phyloP scores from a whole-genome alignment of 2,888 invertebrate species.

The Catonia carolina region DNA sequence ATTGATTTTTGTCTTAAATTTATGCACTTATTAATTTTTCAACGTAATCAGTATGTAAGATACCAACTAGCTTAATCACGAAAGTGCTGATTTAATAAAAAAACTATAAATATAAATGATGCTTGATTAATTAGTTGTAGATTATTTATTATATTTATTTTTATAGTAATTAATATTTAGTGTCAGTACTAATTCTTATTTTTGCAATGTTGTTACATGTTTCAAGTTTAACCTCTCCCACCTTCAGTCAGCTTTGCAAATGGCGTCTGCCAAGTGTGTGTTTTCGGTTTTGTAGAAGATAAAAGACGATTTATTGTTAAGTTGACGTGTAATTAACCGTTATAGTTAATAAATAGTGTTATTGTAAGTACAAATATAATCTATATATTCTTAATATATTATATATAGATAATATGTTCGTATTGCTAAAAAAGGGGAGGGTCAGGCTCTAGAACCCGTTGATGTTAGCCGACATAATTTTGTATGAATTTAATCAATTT shows the following conservation, averaged over 20 bases:
- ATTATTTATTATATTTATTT: no score
- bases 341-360: no score
- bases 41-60: no score
- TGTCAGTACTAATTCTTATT: no score
- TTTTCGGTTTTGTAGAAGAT: conserved; percentile 1
- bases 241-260: conserved; percentile 20
- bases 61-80: no score
- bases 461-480: not conserved
- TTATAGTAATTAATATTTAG: no score
- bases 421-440: not conserved
- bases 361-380: not conserved
- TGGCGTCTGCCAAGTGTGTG: conserved; percentile 26
- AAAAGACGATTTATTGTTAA: not conserved
- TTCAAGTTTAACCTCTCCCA: conserved; percentile 10
- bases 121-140: no score
- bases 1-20: no score
- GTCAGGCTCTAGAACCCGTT: conserved; percentile 4
- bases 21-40: no score
- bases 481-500: no score
- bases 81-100: no score
- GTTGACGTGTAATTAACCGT: not conserved
- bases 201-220: not conserved
- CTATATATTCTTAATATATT: not conserved
- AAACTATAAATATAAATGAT: no score
- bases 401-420: not conserved